Percentiles rank a stretch among this genome's conserved stretches.
These are phyloP conservation scores for Corydoras sp. DNA, from an alignment of 2,113 vertebrate genomes.

Conservation along the genomic window DNA sequence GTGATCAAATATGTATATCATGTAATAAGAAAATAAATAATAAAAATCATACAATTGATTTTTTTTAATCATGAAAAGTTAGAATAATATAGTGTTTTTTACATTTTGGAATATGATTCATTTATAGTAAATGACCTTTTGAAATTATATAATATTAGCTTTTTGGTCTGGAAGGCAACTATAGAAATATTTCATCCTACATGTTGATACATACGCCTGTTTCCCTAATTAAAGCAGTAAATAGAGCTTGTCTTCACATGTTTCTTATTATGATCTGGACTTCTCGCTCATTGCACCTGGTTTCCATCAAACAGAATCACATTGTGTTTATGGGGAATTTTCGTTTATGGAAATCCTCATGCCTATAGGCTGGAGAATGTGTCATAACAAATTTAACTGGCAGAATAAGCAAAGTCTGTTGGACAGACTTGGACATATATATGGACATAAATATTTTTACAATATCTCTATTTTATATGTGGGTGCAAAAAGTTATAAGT, in stretches of 20 bases:
- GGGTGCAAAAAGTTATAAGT: too few relatives aligned
- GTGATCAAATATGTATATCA: too few relatives aligned
- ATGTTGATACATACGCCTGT: not conserved
- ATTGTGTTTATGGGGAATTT: not conserved
- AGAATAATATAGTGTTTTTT: too few relatives aligned
- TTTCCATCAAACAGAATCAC: not conserved
- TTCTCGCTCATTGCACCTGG: not conserved
- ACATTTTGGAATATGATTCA: too few relatives aligned
- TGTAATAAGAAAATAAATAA: too few relatives aligned
- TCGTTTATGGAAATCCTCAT: slow-evolving; percentile 1
- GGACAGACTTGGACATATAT: not conserved
- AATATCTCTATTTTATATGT: too few relatives aligned
- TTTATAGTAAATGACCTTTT: too few relatives aligned
- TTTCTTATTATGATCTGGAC: slow-evolving; percentile 4
- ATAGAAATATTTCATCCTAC: not conserved
- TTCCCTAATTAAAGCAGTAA: not conserved
- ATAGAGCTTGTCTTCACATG: slow-evolving; percentile 1
- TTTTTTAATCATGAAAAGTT: too few relatives aligned
- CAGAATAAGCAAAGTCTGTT: not conserved
- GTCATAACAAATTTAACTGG: not conserved
- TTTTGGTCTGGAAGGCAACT: too few relatives aligned
- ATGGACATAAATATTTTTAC: not conserved
- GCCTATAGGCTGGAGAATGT: not conserved
- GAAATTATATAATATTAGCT: too few relatives aligned
- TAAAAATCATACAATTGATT: too few relatives aligned